These are phyloP conservation scores for Probosciger aterrimus DNA, from an alignment of 2,113 vertebrate species.

Conservation along the genomic window DNA sequence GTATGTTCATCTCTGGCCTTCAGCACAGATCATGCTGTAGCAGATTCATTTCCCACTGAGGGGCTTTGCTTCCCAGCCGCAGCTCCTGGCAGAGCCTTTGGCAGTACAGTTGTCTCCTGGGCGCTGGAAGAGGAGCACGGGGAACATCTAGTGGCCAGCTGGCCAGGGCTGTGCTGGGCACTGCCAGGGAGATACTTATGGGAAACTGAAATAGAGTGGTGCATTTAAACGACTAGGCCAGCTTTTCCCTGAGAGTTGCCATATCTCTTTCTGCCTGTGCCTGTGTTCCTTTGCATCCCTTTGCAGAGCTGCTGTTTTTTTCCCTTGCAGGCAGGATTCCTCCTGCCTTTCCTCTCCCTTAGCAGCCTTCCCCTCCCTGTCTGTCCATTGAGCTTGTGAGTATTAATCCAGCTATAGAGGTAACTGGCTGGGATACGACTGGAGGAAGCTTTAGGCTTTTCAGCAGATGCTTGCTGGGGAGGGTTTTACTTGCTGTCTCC, in stretches of 20 bases:
- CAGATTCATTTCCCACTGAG: not conserved
- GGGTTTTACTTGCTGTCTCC: not conserved
- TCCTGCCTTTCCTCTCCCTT: not conserved
- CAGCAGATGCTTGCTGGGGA: not conserved
- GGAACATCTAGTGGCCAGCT: slow-evolving; percentile 67
- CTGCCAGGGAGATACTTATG: not conserved
- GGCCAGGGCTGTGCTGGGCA: not conserved
- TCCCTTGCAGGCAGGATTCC: not conserved
- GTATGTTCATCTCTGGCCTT: not conserved
- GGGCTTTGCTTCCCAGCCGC: not conserved
- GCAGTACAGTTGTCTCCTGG: not conserved
- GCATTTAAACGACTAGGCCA: not conserved
- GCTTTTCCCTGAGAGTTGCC: not conserved
- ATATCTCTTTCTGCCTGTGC: not conserved
- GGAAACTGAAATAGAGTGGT: not conserved
- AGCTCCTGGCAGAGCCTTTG: not conserved
- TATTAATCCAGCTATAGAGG: not conserved
- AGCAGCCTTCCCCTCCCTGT: not conserved
- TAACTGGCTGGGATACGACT: not conserved
- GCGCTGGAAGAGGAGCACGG: not conserved
- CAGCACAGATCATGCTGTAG: not conserved
- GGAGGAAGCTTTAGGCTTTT: not conserved
- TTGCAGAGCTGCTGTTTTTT: not conserved
- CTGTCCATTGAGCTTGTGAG: not conserved
- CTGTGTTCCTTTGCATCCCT: not conserved